Conservation (phyloP, 2,797 vertebrate species). For the Malacoraja senta region DNA sequence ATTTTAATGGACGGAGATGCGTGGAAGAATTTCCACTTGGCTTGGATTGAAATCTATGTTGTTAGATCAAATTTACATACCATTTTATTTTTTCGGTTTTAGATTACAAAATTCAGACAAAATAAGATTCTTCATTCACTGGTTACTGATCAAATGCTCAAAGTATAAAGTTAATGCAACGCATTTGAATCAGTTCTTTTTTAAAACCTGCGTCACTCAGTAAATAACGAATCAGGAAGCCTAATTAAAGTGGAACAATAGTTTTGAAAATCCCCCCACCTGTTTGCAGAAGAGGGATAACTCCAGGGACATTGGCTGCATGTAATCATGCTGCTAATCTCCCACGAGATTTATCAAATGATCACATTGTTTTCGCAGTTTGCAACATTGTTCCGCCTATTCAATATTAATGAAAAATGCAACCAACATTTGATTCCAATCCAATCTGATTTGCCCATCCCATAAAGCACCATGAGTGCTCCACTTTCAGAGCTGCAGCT, state of each 20-base stretch:
- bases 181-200: not conserved
- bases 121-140: not conserved
- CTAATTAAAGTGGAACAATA: not conserved
- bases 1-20: not conserved
- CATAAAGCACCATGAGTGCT: slow-evolving; percentile 11
- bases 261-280: not conserved
- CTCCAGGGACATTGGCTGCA: not conserved
- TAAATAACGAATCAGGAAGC: not conserved
- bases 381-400: not conserved
- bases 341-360: not conserved
- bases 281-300: not conserved
- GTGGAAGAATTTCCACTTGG: no score
- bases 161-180: not conserved
- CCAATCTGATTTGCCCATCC: not conserved
- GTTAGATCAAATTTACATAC: not conserved
- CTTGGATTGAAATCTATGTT: not conserved
- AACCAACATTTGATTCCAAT: not conserved
- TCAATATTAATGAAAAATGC: not conserved
- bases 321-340: not conserved
- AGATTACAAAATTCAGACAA: not conserved
- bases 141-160: not conserved
- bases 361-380: not conserved
- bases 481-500: not conserved
- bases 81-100: not conserved
- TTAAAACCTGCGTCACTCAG: not conserved